A percentile compares a stretch with the other conserved stretches of the same genome.
Evolutionary conservation across 2,113 vertebrate genomes (phyloP).

Genomic region (Anarhynchus alexandrinus): DNA sequence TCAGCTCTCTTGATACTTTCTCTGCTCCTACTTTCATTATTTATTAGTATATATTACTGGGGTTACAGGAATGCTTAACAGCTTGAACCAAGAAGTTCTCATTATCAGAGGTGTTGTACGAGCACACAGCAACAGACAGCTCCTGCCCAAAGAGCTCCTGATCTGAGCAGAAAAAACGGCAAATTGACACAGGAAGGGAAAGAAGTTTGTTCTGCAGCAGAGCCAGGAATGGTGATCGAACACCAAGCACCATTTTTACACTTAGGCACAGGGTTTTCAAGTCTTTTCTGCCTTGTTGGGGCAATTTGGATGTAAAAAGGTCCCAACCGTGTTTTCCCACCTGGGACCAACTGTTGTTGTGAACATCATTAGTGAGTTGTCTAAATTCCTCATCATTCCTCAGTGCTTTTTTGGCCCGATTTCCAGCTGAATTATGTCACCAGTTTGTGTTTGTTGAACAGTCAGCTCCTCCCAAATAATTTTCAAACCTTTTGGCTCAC

Average conservation of each 20-base stretch:
- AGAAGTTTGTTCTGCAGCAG: neutral
- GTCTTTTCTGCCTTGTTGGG: neutral
- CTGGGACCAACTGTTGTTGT: neutral
- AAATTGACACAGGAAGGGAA: neutral
- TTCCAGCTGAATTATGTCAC: neutral
- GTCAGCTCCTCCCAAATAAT: conserved; percentile 5
- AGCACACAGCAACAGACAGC: neutral
- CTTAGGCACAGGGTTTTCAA: neutral
- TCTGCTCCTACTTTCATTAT: neutral
- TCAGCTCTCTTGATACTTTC: neutral
- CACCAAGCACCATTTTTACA: neutral
- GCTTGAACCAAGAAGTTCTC: neutral
- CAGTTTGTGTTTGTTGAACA: neutral
- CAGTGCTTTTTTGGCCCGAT: neutral
- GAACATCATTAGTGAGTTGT: neutral
- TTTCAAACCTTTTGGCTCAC: neutral
- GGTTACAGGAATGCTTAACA: neutral
- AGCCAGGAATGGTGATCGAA: neutral
- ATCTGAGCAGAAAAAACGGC: neutral
- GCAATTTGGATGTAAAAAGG: neutral
- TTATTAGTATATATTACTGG: conserved; percentile 12
- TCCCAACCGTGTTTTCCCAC: neutral
- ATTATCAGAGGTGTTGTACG: neutral
- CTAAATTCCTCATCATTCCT: neutral
- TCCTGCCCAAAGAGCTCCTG: neutral